These are phyloP conservation scores for Thecocarcelia acutangulata DNA, from an alignment of 2,888 invertebrate genomes.

Conservation along the genomic window DNA sequence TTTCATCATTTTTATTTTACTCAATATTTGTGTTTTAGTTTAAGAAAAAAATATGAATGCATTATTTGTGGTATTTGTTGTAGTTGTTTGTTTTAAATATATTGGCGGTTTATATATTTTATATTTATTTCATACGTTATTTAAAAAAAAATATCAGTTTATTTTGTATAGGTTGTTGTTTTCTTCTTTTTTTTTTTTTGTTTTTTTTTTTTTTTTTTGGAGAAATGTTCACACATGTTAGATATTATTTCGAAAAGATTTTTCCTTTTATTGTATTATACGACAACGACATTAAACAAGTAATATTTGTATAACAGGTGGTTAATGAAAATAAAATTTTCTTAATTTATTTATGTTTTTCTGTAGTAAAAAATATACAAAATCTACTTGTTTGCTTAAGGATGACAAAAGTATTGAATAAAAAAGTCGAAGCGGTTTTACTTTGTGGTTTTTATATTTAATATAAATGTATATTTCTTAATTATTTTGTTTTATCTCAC, in stretches of 20 bases:
- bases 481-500: conserved; percentile 42
- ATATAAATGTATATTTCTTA: conserved; percentile 59
- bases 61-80: conserved; percentile 69
- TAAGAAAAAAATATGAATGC: conserved; percentile 77
- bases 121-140: conserved; percentile 40
- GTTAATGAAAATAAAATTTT: conserved; percentile 53
- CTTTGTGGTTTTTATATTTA: conserved; percentile 46
- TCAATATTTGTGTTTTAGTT: conserved; percentile 65
- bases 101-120: conserved; percentile 63
- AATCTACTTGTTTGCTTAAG: conserved; percentile 47
- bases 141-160: conserved; percentile 69
- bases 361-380: conserved; percentile 55
- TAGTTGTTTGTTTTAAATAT: conserved; percentile 62
- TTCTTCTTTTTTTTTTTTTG: conserved; percentile 12
- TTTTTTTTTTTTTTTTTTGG: conserved; percentile 39
- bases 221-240: conserved; percentile 59
- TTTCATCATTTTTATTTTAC: conserved; percentile 38
- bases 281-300: conserved; percentile 32
- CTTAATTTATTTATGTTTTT: too few relatives aligned
- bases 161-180: conserved; percentile 45
- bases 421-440: conserved; percentile 40
- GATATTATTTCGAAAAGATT: conserved; percentile 54
- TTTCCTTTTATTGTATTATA: conserved; percentile 34
- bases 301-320: conserved; percentile 51
- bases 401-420: conserved; percentile 48